A percentile compares a stretch with the other conserved stretches of the same genome.
phyloP scores from a whole-genome alignment of 2,113 vertebrate species.

The Ochotona princeps region DNA sequence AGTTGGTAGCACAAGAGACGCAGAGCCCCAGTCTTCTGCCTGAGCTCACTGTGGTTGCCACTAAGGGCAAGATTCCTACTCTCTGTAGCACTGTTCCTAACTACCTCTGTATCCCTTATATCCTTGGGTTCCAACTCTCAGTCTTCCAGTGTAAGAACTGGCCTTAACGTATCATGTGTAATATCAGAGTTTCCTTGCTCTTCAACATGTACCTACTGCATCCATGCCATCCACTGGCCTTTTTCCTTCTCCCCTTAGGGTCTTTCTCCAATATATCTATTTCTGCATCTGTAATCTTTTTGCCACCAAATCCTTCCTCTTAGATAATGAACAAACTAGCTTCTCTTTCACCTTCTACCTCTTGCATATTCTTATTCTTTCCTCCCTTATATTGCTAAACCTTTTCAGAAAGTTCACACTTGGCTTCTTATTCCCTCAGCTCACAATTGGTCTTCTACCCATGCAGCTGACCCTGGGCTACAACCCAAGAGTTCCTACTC shows the following conservation, averaged over 20 bases:
- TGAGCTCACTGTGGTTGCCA: not conserved
- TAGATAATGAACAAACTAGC: not conserved
- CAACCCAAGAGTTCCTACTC: not conserved
- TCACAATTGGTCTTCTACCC: not conserved
- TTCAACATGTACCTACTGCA: not conserved
- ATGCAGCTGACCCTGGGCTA: not conserved
- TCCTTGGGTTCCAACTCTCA: not conserved
- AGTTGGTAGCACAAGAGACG: not conserved
- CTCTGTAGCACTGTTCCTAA: not conserved
- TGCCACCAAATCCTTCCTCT: not conserved
- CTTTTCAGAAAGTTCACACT: not conserved
- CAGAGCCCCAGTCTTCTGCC: not conserved
- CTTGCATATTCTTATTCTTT: not conserved
- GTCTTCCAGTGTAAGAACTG: not conserved
- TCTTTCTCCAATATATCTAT: not conserved
- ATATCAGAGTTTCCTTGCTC: not conserved
- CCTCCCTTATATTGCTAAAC: not conserved
- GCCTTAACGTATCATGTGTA: not conserved
- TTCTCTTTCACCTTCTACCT: not conserved
- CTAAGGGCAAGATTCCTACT: not conserved
- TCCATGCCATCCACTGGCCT: not conserved
- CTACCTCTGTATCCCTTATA: not conserved
- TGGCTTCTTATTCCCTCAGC: conserved; percentile 10
- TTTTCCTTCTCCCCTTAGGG: not conserved
- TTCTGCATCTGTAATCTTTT: conserved; percentile 11